phyloP scores from a whole-genome alignment of 2,888 invertebrate genomes.

The Apodemia arnacis region DNA sequence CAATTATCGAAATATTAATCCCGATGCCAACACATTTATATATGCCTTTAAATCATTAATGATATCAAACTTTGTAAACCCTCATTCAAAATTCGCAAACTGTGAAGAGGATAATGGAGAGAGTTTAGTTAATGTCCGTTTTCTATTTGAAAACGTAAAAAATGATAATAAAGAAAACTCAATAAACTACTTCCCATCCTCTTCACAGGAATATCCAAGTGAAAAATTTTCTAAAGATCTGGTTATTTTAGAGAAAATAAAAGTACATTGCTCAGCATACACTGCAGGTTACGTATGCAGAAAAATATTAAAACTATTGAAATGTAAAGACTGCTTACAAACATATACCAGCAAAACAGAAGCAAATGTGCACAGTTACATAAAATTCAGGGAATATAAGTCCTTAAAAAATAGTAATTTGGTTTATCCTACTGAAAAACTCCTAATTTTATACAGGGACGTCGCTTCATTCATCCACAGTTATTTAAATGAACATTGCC shows the following conservation, averaged over 20 bases:
- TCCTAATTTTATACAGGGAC: neutral
- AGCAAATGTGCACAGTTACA: neutral
- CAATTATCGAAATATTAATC: constrained; percentile 78
- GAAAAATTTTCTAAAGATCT: constrained; percentile 1
- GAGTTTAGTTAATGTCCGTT: constrained; percentile 21
- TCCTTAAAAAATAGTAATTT: constrained; percentile 54
- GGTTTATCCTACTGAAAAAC: constrained; percentile 32
- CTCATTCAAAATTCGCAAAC: constrained; percentile 28
- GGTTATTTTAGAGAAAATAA: constrained; percentile 39
- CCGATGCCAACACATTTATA: constrained; percentile 70
- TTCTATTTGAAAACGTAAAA: constrained; percentile 34
- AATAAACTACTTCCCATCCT: neutral
- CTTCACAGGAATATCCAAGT: neutral
- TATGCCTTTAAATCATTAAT: constrained; percentile 73
- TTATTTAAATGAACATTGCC: constrained; percentile 18
- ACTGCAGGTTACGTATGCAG: constrained; percentile 55
- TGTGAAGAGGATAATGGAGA: constrained; percentile 33
- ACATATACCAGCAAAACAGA: neutral
- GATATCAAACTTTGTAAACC: constrained; percentile 26
- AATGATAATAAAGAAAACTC: constrained; percentile 21
- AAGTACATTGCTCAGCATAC: constrained; percentile 51
- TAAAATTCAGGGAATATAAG: constrained; percentile 49
- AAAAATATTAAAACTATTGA: constrained; percentile 44
- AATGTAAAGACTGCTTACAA: constrained; percentile 32
- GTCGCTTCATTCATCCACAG: neutral